These are phyloP conservation scores for Neodiprion fabricii DNA, from an alignment of 1,140 invertebrate genomes.

Conservation along the genomic window DNA sequence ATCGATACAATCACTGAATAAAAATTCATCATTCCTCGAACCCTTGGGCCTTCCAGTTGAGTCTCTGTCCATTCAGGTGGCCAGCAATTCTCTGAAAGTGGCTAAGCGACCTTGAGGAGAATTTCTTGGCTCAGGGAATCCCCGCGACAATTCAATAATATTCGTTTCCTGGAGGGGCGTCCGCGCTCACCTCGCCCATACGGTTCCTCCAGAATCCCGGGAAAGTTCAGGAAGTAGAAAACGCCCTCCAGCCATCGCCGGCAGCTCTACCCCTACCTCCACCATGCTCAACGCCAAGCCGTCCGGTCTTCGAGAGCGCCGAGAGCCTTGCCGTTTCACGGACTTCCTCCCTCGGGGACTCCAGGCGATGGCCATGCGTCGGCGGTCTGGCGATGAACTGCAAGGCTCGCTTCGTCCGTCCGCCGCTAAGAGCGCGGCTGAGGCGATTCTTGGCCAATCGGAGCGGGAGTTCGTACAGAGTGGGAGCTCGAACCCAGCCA, in stretches of 20 bases:
- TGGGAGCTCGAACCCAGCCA: slow-evolving; percentile 8
- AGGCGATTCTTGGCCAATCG: not conserved
- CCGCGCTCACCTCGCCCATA: not conserved
- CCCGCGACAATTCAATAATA: no score
- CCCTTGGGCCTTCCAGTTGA: no score
- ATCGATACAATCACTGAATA: no score
- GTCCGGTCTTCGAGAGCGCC: slow-evolving; percentile 14
- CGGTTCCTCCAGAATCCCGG: not conserved
- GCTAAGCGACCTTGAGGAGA: not conserved
- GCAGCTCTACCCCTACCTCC: not conserved
- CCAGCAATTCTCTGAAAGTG: no score
- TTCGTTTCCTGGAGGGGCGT: no score
- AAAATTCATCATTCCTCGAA: no score
- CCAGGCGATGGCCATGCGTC: slow-evolving; percentile 15
- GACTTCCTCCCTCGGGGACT: not conserved
- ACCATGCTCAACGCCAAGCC: not conserved
- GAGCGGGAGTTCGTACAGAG: not conserved
- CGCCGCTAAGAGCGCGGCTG: slow-evolving; percentile 18
- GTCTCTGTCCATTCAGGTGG: no score
- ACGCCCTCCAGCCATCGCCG: not conserved
- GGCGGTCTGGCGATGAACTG: slow-evolving; percentile 8
- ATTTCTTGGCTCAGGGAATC: no score
- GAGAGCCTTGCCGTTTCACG: not conserved
- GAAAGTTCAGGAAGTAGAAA: not conserved
- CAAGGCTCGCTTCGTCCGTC: slow-evolving; percentile 12